Evolutionary conservation across 2,888 invertebrate species (phyloP).

Genomic region (Pseudococcus viburni): DNA sequence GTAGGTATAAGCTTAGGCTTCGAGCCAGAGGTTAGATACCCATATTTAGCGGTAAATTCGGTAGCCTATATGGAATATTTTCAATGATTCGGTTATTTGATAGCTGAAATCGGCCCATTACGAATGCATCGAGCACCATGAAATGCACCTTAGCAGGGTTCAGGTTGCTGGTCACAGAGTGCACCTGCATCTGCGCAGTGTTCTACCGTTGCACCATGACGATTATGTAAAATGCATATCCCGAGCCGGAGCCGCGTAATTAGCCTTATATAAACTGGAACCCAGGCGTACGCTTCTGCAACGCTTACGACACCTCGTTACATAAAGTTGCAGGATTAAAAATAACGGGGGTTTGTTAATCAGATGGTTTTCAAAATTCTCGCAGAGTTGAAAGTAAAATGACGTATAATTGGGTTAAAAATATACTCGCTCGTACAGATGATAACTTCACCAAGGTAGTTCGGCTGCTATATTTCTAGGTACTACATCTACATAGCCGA

Average conservation of each 20-base stretch:
- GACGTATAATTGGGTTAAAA: constrained; percentile 15
- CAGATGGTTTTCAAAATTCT: neutral
- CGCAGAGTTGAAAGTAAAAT: neutral
- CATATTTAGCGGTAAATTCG: constrained; percentile 17
- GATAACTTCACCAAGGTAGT: neutral
- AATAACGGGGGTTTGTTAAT: neutral
- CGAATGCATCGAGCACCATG: neutral
- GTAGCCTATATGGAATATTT: neutral
- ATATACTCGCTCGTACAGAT: neutral
- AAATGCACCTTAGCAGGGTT: neutral
- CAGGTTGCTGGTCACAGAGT: neutral
- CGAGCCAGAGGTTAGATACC: neutral
- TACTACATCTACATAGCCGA: neutral
- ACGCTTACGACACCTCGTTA: constrained; percentile 44
- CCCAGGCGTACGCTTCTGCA: constrained; percentile 17
- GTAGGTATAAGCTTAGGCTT: neutral
- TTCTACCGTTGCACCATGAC: constrained; percentile 42
- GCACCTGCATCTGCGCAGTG: neutral
- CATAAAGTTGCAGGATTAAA: constrained; percentile 17
- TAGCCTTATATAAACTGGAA: neutral
- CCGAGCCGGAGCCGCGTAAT: neutral
- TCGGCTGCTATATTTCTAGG: neutral
- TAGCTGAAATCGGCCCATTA: neutral
- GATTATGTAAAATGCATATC: constrained; percentile 54
- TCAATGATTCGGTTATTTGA: neutral